phyloP scores from a whole-genome alignment of 1,140 invertebrate genomes.

The Euglossa dilemma region DNA sequence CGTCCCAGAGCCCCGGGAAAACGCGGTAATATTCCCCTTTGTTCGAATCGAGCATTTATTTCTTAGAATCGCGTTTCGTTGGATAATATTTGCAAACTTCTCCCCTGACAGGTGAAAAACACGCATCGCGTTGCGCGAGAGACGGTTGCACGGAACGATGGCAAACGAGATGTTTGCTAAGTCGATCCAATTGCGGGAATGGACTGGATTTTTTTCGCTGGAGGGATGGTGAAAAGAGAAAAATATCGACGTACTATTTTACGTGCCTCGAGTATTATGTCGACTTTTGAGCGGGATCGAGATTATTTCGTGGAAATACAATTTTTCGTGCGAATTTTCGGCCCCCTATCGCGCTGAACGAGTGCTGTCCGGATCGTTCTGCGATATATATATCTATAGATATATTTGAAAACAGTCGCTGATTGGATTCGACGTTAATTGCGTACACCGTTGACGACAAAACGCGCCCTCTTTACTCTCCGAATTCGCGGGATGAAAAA shows the following conservation, averaged over 20 bases:
- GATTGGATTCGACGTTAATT: conserved; percentile 26
- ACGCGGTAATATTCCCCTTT: conserved; percentile 21
- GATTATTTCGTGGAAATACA: neutral
- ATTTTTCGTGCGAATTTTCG: neutral
- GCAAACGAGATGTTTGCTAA: conserved; percentile 10
- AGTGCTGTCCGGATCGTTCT: no score
- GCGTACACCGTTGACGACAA: neutral
- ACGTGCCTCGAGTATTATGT: no score
- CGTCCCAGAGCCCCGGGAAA: conserved; percentile 43
- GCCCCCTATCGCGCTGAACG: neutral
- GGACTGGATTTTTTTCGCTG: neutral
- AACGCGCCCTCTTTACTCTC: neutral
- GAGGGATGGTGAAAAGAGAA: neutral
- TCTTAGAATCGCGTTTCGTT: conserved; percentile 1
- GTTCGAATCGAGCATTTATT: conserved; percentile 46
- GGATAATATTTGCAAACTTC: conserved; percentile 48
- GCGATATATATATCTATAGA: no score
- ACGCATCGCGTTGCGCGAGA: no score
- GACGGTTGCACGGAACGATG: conserved; percentile 17
- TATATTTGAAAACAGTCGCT: neutral
- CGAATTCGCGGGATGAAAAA: neutral
- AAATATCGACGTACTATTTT: neutral
- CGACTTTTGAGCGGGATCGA: neutral
- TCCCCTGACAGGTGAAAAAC: neutral
- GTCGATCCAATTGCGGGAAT: neutral